Conservation (phyloP, 2,113 vertebrate species). For the Psammodynastes pulverulentus region DNA sequence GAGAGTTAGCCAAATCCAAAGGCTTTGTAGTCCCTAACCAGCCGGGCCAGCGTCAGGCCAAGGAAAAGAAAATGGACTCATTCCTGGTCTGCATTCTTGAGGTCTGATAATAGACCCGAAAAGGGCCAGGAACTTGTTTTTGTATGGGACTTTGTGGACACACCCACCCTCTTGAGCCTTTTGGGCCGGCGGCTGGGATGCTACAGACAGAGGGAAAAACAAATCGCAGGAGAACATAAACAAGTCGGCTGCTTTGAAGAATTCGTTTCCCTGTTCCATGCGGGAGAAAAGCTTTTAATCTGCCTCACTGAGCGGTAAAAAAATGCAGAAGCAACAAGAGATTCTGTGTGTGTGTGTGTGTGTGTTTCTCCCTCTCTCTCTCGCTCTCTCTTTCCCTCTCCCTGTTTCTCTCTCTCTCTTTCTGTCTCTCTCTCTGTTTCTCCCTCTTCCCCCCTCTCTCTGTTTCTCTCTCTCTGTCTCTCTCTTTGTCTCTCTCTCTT, state of each 20-base stretch:
- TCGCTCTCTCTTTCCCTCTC: no score
- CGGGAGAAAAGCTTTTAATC: neutral
- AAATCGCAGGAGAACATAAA: neutral
- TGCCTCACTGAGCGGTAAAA: neutral
- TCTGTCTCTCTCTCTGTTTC: fast-evolving
- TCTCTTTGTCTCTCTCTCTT: neutral
- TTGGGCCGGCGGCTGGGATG: neutral
- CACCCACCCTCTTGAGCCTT: neutral
- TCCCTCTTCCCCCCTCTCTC: neutral
- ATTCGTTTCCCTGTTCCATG: neutral
- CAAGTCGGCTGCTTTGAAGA: neutral
- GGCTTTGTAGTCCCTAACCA: neutral
- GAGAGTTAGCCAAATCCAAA: neutral
- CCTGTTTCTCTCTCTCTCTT: no score
- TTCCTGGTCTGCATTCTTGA: neutral
- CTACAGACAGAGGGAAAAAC: neutral
- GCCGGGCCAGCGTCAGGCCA: neutral
- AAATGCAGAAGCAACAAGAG: neutral
- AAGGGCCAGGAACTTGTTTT: neutral
- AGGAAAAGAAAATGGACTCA: neutral
- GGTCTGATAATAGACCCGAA: neutral
- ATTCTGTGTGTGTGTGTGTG: no score
- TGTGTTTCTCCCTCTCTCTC: neutral
- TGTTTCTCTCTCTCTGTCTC: no score
- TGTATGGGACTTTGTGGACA: neutral